Base-by-base conservation (phyloP, 2,113 vertebrate species). In the Lepisosteus osseus region DNA sequence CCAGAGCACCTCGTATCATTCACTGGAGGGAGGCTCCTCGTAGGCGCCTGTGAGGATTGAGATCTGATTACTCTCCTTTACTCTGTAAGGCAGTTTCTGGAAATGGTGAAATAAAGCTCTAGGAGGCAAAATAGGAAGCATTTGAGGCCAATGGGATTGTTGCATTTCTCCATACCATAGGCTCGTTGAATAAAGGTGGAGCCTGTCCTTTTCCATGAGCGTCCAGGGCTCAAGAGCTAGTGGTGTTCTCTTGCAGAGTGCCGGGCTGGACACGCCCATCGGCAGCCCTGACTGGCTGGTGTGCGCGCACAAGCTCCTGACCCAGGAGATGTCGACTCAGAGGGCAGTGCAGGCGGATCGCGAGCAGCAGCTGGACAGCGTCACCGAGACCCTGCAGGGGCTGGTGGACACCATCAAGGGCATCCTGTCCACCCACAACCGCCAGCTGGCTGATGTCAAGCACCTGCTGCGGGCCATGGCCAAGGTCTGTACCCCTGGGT, bases 381-480 rank as follows among this genome's bases (percentile, higher is more conserved):
- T 94, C 44, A 95, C 94, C 69, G 98, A 99, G 84, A 92, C 93
- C 0, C 91, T 97, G 78, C 98, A 99, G 87, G 93, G 95, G 66
- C 85, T 99, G 78, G 95, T 99, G 3, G 98, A 99, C 90, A 91
- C 87, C 79, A 96, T 99, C 78, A 99, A 99, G 87, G 95, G 92
- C 47, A 94, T 93, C 73, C 93, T 99, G 54, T 97, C 96, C 0
- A 93, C 87, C 77, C 98, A 99, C 92, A 99, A 99, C 84, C 93
- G 95, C 11, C 95, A 95, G 7, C 93, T 99, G 69, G 95, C 93
- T 12, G 97, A 99, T 54, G 96, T 99, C 74, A 99, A 99, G 73
- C 95, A 99, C 87, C 92, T 99, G 11, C 89, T 99, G 61, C 95
- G 95, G 80, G 95, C 97, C 77, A 99, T 99, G 97, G 96, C 97